These are phyloP conservation scores for Caenorhabditis sulstoni DNA, from an alignment of 2,888 invertebrate species.

Conservation along the genomic window DNA sequence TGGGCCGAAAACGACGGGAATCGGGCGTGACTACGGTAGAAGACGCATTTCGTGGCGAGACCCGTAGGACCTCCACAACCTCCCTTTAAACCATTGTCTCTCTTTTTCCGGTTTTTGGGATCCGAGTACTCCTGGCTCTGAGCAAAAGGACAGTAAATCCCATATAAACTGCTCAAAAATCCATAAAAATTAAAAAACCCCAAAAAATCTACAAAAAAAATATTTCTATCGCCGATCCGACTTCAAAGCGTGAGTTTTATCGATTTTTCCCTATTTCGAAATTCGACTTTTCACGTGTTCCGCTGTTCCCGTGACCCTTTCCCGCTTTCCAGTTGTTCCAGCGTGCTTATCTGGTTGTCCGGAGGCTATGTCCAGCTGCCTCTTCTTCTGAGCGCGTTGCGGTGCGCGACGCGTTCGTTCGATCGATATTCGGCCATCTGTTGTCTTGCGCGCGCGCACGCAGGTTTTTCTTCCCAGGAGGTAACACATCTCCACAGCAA, in stretches of 20 bases:
- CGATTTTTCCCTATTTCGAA: constrained; percentile 41
- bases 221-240: constrained; percentile 47
- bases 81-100: constrained; percentile 55
- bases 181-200: constrained; percentile 63
- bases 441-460: background rate
- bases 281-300: constrained; percentile 25
- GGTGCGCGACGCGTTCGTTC: background rate
- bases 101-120: constrained; percentile 66
- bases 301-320: constrained; percentile 5
- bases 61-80: constrained; percentile 23
- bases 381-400: background rate
- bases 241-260: constrained; percentile 58
- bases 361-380: background rate
- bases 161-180: constrained; percentile 60
- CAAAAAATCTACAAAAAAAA: constrained; percentile 60
- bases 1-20: constrained; percentile 3
- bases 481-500: no score
- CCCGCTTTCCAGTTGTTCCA: background rate
- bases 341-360: no score
- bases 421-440: constrained; percentile 8
- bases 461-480: background rate
- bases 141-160: constrained; percentile 64
- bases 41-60: constrained; percentile 51
- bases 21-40: constrained; percentile 41
- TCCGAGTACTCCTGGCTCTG: constrained; percentile 63